Evolutionary conservation across 1,140 invertebrate genomes (phyloP).

Genomic region (Anadara kagoshimensis): DNA sequence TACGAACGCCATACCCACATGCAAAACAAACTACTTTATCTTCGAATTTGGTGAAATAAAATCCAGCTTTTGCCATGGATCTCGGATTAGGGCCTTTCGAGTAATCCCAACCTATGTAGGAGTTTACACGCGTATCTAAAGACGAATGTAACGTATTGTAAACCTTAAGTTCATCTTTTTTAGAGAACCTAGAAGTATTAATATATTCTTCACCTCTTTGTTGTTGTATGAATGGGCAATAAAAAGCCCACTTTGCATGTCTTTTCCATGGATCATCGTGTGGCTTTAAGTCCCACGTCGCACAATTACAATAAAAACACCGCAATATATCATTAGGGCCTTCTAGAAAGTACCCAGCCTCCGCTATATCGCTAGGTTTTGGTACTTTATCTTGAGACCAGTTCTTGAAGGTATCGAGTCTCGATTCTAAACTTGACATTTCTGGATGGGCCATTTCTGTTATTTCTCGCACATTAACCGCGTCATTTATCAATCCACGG

Average conservation of each 20-base stretch:
- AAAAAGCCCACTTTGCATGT: conserved; percentile 23
- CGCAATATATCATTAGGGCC: neutral
- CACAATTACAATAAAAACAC: conserved; percentile 19
- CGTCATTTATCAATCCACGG: conserved; percentile 13
- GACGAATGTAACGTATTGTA: conserved; percentile 14
- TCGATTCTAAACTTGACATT: neutral
- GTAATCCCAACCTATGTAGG: neutral
- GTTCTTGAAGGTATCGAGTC: conserved; percentile 5
- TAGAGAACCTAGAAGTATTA: conserved; percentile 1
- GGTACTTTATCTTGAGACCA: neutral
- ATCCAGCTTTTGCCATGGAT: conserved; percentile 17
- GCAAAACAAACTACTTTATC: conserved; percentile 19
- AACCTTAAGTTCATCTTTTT: neutral
- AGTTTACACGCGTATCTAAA: neutral
- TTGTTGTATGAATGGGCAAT: conserved; percentile 13
- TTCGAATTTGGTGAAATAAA: conserved; percentile 23
- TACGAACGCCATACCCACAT: conserved; percentile 21
- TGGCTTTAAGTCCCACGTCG: conserved; percentile 22
- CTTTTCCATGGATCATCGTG: conserved; percentile 19
- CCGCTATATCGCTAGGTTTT: conserved; percentile 1
- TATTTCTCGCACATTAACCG: conserved; percentile 5
- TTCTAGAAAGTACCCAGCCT: conserved; percentile 14
- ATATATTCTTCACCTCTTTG: conserved; percentile 2
- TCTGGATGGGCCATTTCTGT: conserved; percentile 5
- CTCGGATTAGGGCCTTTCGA: neutral